phyloP scores from a whole-genome alignment of 2,797 vertebrate genomes.

The Micropoecilia bifurca region DNA sequence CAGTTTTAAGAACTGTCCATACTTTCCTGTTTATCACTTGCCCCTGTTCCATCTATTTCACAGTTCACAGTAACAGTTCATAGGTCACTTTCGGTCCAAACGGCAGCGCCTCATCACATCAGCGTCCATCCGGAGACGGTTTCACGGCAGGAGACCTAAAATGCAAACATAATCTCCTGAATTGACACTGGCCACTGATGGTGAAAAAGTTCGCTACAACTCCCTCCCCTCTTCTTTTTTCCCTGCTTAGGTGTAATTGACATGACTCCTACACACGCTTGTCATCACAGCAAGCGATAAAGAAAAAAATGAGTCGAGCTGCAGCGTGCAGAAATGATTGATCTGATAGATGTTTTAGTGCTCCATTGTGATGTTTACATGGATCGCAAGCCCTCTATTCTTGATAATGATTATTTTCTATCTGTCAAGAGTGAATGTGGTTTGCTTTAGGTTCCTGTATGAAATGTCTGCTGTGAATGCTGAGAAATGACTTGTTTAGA shows the following conservation, averaged over 20 bases:
- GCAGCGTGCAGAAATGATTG: slow-evolving; percentile 37
- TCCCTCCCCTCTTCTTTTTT: neutral
- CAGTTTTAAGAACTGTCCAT: slow-evolving; percentile 11
- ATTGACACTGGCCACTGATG: slow-evolving; percentile 63
- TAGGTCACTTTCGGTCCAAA: slow-evolving; percentile 42
- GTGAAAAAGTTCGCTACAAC: slow-evolving; percentile 52
- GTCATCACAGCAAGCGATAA: slow-evolving; percentile 53
- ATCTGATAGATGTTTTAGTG: slow-evolving; percentile 47
- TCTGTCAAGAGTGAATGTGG: slow-evolving; percentile 12
- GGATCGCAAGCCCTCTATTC: slow-evolving; percentile 14
- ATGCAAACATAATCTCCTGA: slow-evolving; percentile 54
- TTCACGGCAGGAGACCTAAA: slow-evolving; percentile 43
- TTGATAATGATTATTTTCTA: slow-evolving; percentile 39
- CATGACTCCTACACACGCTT: slow-evolving; percentile 70
- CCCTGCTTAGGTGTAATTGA: slow-evolving; percentile 61
- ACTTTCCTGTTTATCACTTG: slow-evolving; percentile 8
- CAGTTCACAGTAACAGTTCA: slow-evolving; percentile 18
- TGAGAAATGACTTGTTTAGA: slow-evolving; percentile 16
- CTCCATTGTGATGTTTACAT: slow-evolving; percentile 49
- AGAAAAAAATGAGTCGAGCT: slow-evolving; percentile 46
- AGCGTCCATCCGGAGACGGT: slow-evolving; percentile 31
- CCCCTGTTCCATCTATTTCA: slow-evolving; percentile 19
- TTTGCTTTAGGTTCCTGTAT: neutral
- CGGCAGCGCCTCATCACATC: slow-evolving; percentile 26
- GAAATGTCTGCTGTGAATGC: slow-evolving; percentile 6